Percentiles rank a stretch among this genome's conserved stretches.
These are phyloP conservation scores for Patella depressa DNA, from an alignment of 2,888 invertebrate genomes.

Conservation along the genomic window DNA sequence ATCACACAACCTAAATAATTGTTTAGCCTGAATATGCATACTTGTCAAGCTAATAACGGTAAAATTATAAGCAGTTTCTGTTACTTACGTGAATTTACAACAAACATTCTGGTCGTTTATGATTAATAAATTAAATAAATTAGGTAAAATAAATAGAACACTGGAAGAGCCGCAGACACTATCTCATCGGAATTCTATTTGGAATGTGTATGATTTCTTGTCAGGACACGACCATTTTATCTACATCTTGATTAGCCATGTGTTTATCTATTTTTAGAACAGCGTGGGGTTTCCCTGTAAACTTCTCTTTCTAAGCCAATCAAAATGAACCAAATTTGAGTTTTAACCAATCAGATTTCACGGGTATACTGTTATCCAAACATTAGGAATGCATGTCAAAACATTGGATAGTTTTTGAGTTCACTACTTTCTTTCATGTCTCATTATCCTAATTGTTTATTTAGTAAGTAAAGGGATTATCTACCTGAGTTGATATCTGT, in stretches of 20 bases:
- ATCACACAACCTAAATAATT: too few relatives aligned
- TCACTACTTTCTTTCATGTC: too few relatives aligned
- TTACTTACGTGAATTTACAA: background rate
- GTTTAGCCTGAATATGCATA: too few relatives aligned
- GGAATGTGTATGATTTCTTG: constrained; percentile 14
- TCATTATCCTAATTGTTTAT: too few relatives aligned
- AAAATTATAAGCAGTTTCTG: too few relatives aligned
- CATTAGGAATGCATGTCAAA: background rate
- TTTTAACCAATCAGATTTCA: constrained; percentile 8
- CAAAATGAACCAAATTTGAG: background rate
- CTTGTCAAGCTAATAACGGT: too few relatives aligned
- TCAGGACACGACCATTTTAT: constrained; percentile 14
- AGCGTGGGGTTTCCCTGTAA: background rate
- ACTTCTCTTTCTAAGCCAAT: background rate
- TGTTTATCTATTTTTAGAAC: constrained; percentile 5
- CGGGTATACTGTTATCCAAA: background rate
- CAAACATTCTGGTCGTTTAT: background rate
- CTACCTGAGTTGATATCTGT: too few relatives aligned
- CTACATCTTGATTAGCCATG: constrained; percentile 6
- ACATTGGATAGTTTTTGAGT: background rate
- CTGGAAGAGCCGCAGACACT: too few relatives aligned
- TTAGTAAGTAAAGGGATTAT: too few relatives aligned
- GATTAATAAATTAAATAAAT: constrained; percentile 7
- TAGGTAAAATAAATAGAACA: background rate
- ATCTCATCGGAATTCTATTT: background rate